Percentiles rank a stretch among this genome's conserved stretches.
Conservation (phyloP, 2,113 vertebrate genomes). For the Danio rerio region GRCz12tu NC_133183.1:16157501-16158000, state of each 20-base stretch:
- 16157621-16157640: background rate
- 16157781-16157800: too few species aligned
- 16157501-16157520: background rate
- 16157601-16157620: background rate
- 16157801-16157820: too few species aligned
- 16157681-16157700: constrained; percentile 99
- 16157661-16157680: constrained; percentile 98
- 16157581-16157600: background rate
- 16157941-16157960: too few species aligned
- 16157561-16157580: background rate
- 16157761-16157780: constrained; percentile 71
- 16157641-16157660: constrained; percentile 81
- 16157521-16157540: background rate
- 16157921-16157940: too few species aligned
- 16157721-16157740: constrained; percentile 86
- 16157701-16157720: constrained; percentile 85
- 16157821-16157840: too few species aligned
- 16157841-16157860: too few species aligned
- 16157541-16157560: background rate
- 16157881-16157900: too few species aligned
- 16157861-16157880: too few species aligned
- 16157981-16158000: too few species aligned
- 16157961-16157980: too few species aligned
- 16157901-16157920: too few species aligned
- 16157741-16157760: constrained; percentile 93